Evolutionary conservation across 2,797 vertebrate species (phyloP).

Genomic region (Lacerta viridis): DNA sequence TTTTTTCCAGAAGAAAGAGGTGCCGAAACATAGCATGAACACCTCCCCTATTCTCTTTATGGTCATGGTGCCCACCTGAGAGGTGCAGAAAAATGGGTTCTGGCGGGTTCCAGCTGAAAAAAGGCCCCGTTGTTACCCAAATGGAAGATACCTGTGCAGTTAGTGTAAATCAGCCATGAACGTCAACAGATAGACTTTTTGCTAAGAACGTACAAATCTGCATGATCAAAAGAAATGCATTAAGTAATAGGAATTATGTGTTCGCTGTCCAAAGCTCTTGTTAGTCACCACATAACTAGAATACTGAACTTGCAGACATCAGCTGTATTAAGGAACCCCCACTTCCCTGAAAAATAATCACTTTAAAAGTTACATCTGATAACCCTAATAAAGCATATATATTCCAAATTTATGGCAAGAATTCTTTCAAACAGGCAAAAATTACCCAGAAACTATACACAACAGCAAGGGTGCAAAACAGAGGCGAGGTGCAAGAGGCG

Average conservation of each 20-base stretch:
- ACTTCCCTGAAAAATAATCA: not conserved
- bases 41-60: no score
- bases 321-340: not conserved
- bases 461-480: not conserved
- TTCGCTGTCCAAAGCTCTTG: not conserved
- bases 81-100: no score
- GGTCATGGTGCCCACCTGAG: no score
- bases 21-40: no score
- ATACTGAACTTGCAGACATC: not conserved
- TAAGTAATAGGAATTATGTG: slow-evolving; percentile 8
- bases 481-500: no score
- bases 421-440: not conserved
- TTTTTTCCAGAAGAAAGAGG: no score
- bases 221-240: slow-evolving; percentile 15
- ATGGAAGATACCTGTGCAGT: not conserved
- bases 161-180: not conserved
- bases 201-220: slow-evolving; percentile 17
- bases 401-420: not conserved
- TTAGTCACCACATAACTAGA: slow-evolving; percentile 16
- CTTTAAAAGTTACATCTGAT: not conserved
- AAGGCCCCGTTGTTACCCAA: not conserved
- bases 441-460: not conserved
- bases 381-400: not conserved
- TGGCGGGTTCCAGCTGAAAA: no score
- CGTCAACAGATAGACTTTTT: not conserved